A percentile compares a stretch with the other conserved stretches of the same genome.
phyloP scores from a whole-genome alignment of 2,888 invertebrate species.

The Tenthredo livida region DNA sequence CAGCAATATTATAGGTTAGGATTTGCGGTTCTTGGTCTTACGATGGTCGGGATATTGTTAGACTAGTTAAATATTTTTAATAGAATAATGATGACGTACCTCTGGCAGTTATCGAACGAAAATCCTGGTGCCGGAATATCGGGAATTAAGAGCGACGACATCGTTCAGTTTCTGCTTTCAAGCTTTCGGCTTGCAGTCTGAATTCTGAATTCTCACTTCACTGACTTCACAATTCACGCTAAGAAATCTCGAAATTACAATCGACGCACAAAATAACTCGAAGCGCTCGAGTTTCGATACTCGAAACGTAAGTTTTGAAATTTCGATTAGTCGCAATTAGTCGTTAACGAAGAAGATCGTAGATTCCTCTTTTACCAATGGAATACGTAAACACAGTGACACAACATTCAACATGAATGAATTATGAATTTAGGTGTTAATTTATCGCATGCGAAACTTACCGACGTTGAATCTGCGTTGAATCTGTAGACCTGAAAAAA shows the following conservation, averaged over 20 bases:
- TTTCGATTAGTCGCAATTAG: too few relatives aligned
- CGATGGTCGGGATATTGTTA: background rate
- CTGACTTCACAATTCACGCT: too few relatives aligned
- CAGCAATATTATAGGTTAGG: constrained; percentile 30
- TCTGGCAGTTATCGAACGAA: constrained; percentile 90
- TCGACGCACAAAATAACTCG: background rate
- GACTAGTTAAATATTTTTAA: background rate
- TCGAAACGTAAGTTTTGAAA: too few relatives aligned
- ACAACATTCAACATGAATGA: too few relatives aligned
- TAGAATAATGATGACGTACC: constrained; percentile 81
- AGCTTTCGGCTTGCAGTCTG: background rate
- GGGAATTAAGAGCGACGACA: constrained; percentile 86
- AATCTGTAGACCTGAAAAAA: too few relatives aligned
- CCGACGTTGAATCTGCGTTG: too few relatives aligned
- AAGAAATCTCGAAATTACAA: background rate
- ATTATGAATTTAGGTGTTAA: too few relatives aligned
- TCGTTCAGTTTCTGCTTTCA: constrained; percentile 74
- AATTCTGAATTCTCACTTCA: background rate
- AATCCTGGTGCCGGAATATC: constrained; percentile 88
- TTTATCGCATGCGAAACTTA: too few relatives aligned
- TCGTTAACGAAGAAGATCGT: too few relatives aligned
- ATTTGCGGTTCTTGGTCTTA: background rate
- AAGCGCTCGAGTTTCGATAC: background rate
- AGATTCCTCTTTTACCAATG: too few relatives aligned
- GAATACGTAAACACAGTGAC: too few relatives aligned